These are phyloP conservation scores for Rhinichthys osculus DNA, from an alignment of 2,797 vertebrate species.

Conservation along the genomic window DNA sequence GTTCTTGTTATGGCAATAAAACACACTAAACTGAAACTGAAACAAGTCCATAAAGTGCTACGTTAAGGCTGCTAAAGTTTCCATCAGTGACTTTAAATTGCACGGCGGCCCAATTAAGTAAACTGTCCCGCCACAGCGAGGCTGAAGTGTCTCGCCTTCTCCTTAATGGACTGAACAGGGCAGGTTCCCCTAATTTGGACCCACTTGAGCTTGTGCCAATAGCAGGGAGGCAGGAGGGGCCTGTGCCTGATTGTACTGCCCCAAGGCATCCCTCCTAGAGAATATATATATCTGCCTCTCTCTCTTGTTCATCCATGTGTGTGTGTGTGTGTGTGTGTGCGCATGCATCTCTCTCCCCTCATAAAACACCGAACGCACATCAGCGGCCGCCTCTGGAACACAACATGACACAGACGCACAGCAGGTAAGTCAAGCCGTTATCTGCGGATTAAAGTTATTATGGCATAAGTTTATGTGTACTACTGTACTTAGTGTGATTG, in stretches of 20 bases:
- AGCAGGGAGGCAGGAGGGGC: slow-evolving; percentile 57
- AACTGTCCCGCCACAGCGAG: slow-evolving; percentile 66
- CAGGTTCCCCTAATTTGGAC: slow-evolving; percentile 32
- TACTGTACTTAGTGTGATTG: not conserved
- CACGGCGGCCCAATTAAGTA: slow-evolving; percentile 48
- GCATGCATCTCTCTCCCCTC: slow-evolving; percentile 35
- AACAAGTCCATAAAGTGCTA: slow-evolving; percentile 1
- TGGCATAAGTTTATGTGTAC: not conserved
- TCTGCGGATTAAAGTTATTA: slow-evolving; percentile 6
- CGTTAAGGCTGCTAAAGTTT: slow-evolving; percentile 37
- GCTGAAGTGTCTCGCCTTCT: slow-evolving; percentile 67
- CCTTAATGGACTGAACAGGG: slow-evolving; percentile 54
- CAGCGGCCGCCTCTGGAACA: slow-evolving; percentile 57
- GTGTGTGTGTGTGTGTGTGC: slow-evolving; percentile 13
- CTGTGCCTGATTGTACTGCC: slow-evolving; percentile 82
- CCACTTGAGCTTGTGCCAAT: slow-evolving; percentile 45
- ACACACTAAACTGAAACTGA: not conserved
- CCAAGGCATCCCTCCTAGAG: slow-evolving; percentile 89
- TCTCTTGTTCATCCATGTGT: slow-evolving; percentile 68
- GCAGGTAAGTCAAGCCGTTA: slow-evolving; percentile 64
- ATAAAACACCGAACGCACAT: slow-evolving; percentile 46
- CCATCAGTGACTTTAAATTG: slow-evolving; percentile 44
- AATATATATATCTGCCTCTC: slow-evolving; percentile 84
- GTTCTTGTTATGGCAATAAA: not conserved
- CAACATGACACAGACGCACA: slow-evolving; percentile 67